Base-by-base conservation (phyloP, 2,888 invertebrate genomes). In the Sphecodes monilicornis region DNA sequence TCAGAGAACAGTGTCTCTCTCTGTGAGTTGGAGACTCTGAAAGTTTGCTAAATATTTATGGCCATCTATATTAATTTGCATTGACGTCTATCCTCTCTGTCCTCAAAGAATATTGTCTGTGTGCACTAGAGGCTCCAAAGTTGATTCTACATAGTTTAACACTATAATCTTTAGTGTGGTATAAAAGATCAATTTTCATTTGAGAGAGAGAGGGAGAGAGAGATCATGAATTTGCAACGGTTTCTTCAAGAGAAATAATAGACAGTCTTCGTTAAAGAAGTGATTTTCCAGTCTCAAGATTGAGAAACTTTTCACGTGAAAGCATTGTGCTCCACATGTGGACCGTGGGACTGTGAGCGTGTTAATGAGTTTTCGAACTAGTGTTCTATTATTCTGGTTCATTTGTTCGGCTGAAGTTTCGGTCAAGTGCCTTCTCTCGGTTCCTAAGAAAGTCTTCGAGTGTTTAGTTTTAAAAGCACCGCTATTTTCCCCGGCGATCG, bases 361-460 rank as follows among this genome's bases (percentile, higher is more conserved):
- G n/a, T 26, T 57, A 57, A 57, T 1, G 26, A 57, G 57, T 11
- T 26, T 8, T 57, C 1, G 57, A 57, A 26, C 57, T 26, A 13
- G 26, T 57, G n/a, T 57, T 57, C 57, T 57, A 50, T 22, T 50
- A 50, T 50, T 50, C 57, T 26, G 57, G 57, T 57, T 57, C 57
- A 57, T 57, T 57, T 26, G 26, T 26, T 57, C 57, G 1, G 26
- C 13, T 26, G 13, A 57, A 57, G 57, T 57, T 57, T 26, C 26
- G 57, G 4, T 26, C 26, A 5, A 57, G 57, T 4, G 4, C 57
- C 26, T 57, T 26, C 13, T 57, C 57, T 22, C 50, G 11, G 11
- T 57, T 18, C 60, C 29, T 6, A 32, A 32, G 60, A 64, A 64
- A 64, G 57, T 57, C 57, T 57, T 57, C 57, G 26, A 57, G 57